Percentiles rank a stretch among this genome's conserved stretches.
These are phyloP conservation scores for Pyrocoelia pectoralis DNA, from an alignment of 2,888 invertebrate species.

Conservation along the genomic window DNA sequence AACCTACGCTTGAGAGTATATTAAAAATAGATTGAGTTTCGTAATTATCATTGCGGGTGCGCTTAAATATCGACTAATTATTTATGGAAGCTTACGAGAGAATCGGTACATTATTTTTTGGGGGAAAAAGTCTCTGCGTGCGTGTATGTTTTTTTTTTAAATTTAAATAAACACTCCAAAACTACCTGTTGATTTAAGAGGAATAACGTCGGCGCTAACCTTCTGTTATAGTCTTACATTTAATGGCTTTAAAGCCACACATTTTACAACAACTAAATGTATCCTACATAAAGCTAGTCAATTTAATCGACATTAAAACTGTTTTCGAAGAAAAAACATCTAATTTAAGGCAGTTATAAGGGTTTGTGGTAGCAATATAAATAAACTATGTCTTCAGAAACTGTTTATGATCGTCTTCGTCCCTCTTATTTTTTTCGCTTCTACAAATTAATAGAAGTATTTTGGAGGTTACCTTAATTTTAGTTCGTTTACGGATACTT, in stretches of 20 bases:
- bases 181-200: constrained; percentile 17
- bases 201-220: constrained; percentile 25
- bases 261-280: constrained; percentile 19
- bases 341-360: constrained; percentile 23
- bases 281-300: constrained; percentile 23
- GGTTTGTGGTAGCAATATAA: constrained; percentile 30
- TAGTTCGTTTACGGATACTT: constrained; percentile 13
- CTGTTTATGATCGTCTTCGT: constrained; percentile 9
- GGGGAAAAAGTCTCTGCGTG: no score
- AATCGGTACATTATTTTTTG: no score
- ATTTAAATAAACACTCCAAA: constrained; percentile 4
- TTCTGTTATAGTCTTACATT: constrained; percentile 22
- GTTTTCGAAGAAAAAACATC: constrained; percentile 19
- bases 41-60: constrained; percentile 37
- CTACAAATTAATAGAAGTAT: constrained; percentile 14
- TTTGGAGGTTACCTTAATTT: constrained; percentile 7
- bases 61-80: constrained; percentile 37
- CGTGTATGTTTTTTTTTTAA: background rate
- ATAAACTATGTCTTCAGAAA: constrained; percentile 18
- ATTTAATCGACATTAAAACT: constrained; percentile 30
- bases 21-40: constrained; percentile 35
- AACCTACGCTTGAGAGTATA: constrained; percentile 18
- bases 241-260: constrained; percentile 22
- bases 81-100: constrained; percentile 22
- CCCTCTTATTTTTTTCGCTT: constrained; percentile 8